A percentile compares a stretch with the other conserved stretches of the same genome.
Conservation (phyloP, 1,140 invertebrate genomes). For the Trinorchestia longiramus region DNA sequence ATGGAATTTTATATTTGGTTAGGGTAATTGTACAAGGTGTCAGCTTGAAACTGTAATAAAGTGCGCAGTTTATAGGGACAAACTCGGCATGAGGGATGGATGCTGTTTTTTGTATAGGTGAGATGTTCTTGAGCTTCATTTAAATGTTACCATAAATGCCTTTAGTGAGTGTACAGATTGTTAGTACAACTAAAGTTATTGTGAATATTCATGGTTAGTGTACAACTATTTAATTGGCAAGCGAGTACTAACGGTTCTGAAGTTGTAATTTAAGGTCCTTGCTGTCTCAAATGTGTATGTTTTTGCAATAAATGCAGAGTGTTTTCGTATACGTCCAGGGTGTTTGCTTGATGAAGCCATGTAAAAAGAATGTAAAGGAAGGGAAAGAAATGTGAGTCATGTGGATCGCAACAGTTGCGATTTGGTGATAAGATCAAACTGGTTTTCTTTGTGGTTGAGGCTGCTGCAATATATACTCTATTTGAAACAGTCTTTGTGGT, state of each 20-base stretch:
- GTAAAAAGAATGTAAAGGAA: not conserved
- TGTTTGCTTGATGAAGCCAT: not conserved
- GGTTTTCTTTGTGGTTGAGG: not conserved
- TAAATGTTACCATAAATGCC: not conserved
- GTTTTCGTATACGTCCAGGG: not conserved
- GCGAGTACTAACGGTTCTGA: not conserved
- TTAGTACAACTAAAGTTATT: too few species aligned
- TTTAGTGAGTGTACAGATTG: too few species aligned
- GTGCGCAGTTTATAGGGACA: not conserved
- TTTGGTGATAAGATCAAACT: not conserved
- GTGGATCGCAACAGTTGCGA: not conserved
- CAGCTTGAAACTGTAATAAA: not conserved
- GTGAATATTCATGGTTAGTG: too few species aligned
- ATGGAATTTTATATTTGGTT: not conserved
- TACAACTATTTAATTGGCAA: not conserved
- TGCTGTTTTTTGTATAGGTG: not conserved
- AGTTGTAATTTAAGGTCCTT: not conserved
- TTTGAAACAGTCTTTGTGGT: too few species aligned
- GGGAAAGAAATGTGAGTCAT: not conserved
- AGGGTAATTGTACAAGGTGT: not conserved
- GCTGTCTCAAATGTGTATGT: not conserved
- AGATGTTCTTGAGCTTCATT: not conserved
- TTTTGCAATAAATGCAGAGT: not conserved
- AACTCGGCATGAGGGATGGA: not conserved
- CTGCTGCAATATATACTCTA: not conserved